Evolutionary conservation across 2,797 vertebrate genomes (phyloP), one percentile per base, ranked within the genome.

Genomic region (Chaunax sp.): DNA sequence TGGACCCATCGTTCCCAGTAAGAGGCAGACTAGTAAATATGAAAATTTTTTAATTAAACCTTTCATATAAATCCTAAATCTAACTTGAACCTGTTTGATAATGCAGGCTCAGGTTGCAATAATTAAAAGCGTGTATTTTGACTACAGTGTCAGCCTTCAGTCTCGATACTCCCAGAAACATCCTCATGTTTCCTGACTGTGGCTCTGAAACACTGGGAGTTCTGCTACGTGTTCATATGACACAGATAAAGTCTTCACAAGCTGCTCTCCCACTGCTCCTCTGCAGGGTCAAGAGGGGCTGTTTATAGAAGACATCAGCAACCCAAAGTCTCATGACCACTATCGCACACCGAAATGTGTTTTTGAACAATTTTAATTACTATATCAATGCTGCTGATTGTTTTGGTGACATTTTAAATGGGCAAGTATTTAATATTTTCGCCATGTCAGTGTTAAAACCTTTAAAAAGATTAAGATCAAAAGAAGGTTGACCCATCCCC

Each of bases 241-340:
- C 53, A 22, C 33, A 15, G 57, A 58, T 51, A 26, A 38, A 25
- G 38, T 53, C 56, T 22, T 26, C 37, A 44, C 20, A 43, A 46
- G 58, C 35, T 4, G 18, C 38, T 56, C 54, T 64, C 60, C 41
- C 77, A 60, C 60, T 38, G 58, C 69, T 44, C 15, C 55, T 67
- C 40, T 68, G 49, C 19, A 38, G 50, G 43, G 75, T 81, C 78
- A 82, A 55, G 25, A 58, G 71, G 61, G n/a, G 10, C 12, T 80
- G 64, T 81, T 81, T 82, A 66, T 53, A 64, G 47, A 69, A 52
- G 50, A 47, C 72, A 50, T 35, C 35, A 64, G 45, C 51, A 64
- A 26, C 28, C 38, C 14, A 50, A 62, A 46, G 52, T 40, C 50
- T 62, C 72, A 70, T 38, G 33, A 35, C 33, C 12, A 47, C 56